Percentiles rank a stretch among this genome's conserved stretches.
These are phyloP conservation scores for Lepus townsendii DNA, from an alignment of 2,797 vertebrate genomes.

Conservation along the genomic window DNA sequence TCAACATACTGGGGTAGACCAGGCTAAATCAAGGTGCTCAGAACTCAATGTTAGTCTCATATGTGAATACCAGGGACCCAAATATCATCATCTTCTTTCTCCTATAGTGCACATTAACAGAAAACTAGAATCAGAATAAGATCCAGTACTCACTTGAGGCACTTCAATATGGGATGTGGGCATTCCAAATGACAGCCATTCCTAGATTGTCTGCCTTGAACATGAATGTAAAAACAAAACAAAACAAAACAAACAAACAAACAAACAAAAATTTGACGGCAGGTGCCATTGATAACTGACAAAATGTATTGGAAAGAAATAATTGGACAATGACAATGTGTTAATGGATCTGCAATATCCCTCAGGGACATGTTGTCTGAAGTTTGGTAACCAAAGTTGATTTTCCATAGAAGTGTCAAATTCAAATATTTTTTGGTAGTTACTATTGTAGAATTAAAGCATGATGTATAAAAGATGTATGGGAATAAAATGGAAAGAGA, in stretches of 20 bases:
- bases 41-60: no score
- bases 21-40: no score
- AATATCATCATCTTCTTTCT: no score
- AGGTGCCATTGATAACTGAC: neutral
- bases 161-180: no score
- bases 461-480: neutral
- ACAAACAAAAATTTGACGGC: neutral
- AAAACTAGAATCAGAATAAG: no score
- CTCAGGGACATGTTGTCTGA: neutral
- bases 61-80: no score
- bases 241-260: neutral
- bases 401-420: neutral
- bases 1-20: no score
- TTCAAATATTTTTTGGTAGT: neutral
- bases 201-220: neutral
- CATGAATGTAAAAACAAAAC: no score
- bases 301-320: neutral
- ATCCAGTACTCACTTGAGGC: no score
- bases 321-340: neutral
- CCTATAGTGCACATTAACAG: no score
- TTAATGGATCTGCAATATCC: neutral
- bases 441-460: neutral
- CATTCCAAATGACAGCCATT: no score
- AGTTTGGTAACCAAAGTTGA: neutral
- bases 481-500: neutral